phyloP scores from a whole-genome alignment of 2,888 invertebrate genomes.

The Cartodere bifasciata region DNA sequence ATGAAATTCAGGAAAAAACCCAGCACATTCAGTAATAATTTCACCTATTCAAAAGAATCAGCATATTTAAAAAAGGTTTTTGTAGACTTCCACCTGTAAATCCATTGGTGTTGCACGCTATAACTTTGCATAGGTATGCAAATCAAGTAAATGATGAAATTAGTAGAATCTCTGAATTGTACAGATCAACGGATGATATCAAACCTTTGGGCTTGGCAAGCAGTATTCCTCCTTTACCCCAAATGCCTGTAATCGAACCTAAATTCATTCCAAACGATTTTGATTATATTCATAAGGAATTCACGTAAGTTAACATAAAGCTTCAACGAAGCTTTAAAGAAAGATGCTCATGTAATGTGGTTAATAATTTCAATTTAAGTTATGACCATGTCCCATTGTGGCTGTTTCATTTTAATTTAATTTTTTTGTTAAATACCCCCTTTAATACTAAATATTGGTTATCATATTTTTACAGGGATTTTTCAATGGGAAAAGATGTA shows the following conservation, averaged over 20 bases:
- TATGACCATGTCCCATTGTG: conserved; percentile 8
- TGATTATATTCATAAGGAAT: conserved; percentile 27
- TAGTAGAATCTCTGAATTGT: conserved; percentile 27
- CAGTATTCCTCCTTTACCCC: conserved; percentile 24
- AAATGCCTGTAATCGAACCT: conserved; percentile 20
- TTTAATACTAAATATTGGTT: no score
- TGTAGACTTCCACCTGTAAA: conserved; percentile 28
- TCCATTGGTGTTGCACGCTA: conserved; percentile 28
- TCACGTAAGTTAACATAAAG: conserved; percentile 21
- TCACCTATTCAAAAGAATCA: no score
- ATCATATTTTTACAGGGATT: conserved; percentile 16
- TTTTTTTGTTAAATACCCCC: neutral
- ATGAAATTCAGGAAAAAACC: conserved; percentile 3
- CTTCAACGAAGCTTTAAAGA: neutral
- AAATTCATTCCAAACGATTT: conserved; percentile 24
- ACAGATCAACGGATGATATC: conserved; percentile 26
- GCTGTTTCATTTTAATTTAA: conserved; percentile 9
- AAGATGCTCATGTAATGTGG: neutral
- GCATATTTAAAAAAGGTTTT: no score
- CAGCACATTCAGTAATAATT: conserved; percentile 1
- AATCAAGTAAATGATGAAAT: conserved; percentile 28
- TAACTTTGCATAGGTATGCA: conserved; percentile 29
- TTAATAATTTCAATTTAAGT: no score
- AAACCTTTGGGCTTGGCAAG: no score
- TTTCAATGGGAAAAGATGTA: conserved; percentile 22